phyloP scores from a whole-genome alignment of 2,888 invertebrate genomes.

The Heliconius ethilla region DNA sequence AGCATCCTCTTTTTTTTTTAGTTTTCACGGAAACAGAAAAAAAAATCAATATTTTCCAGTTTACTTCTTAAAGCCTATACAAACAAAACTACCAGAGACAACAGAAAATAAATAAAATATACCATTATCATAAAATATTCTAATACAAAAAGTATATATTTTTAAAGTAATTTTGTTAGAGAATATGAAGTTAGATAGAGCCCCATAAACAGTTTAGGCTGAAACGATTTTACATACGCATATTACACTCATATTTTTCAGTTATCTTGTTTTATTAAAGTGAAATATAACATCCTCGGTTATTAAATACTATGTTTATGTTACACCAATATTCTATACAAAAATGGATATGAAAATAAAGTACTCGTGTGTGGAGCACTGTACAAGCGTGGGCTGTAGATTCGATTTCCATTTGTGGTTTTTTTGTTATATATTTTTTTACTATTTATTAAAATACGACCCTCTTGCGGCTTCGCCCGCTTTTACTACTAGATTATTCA shows the following conservation, averaged over 20 bases:
- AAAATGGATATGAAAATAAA: neutral
- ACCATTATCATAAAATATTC: neutral
- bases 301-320: conserved; percentile 11
- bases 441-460: too few species aligned
- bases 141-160: neutral
- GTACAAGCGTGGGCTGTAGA: neutral
- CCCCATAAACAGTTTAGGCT: conserved; percentile 23
- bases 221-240: conserved; percentile 11
- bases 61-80: too few species aligned
- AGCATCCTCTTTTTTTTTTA: too few species aligned
- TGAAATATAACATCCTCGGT: neutral
- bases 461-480: too few species aligned
- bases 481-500: too few species aligned
- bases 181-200: neutral
- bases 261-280: conserved; percentile 27
- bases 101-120: too few species aligned
- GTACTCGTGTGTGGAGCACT: neutral
- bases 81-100: too few species aligned
- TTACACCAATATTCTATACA: neutral
- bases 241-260: conserved; percentile 29
- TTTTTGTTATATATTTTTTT: too few species aligned
- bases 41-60: too few species aligned
- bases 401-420: neutral
- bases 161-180: neutral
- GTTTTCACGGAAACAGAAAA: too few species aligned